phyloP scores from a whole-genome alignment of 2,888 invertebrate genomes.

The Brassicogethes aeneus region DNA sequence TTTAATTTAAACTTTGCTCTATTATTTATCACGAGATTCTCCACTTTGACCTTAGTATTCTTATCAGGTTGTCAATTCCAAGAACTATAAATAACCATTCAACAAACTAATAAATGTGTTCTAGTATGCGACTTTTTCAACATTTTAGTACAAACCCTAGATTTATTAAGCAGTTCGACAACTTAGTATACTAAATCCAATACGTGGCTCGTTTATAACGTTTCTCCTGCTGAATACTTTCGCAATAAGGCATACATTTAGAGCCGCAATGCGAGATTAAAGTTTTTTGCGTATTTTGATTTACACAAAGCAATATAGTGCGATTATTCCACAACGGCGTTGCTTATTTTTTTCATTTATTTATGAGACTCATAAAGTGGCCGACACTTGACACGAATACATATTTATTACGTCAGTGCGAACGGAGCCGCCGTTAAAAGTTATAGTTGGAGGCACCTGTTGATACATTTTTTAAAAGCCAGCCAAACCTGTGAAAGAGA shows the following conservation, averaged over 20 bases:
- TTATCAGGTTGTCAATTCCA: too few relatives aligned
- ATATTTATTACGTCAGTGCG: constrained; percentile 20
- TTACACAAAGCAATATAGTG: constrained; percentile 5
- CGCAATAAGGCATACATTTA: background rate
- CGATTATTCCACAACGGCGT: constrained; percentile 6
- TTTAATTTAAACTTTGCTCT: too few relatives aligned
- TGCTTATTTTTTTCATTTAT: constrained; percentile 9
- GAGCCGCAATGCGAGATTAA: background rate
- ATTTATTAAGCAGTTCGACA: too few relatives aligned
- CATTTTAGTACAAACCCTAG: too few relatives aligned
- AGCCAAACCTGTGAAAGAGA: constrained; percentile 12
- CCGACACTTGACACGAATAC: constrained; percentile 24
- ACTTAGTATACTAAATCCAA: too few relatives aligned
- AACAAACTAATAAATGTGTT: too few relatives aligned
- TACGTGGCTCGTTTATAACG: too few relatives aligned
- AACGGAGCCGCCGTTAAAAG: constrained; percentile 1
- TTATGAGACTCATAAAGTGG: constrained; percentile 17
- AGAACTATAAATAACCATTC: too few relatives aligned
- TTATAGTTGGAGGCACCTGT: constrained; percentile 15
- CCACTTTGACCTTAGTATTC: too few relatives aligned
- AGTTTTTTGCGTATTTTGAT: constrained; percentile 1
- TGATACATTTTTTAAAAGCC: constrained; percentile 18
- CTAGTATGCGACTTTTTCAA: too few relatives aligned
- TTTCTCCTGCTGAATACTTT: too few relatives aligned
- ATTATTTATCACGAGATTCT: too few relatives aligned